Base-by-base conservation (phyloP, 2,113 vertebrate species). In the Hirundichthys speculiger region DNA sequence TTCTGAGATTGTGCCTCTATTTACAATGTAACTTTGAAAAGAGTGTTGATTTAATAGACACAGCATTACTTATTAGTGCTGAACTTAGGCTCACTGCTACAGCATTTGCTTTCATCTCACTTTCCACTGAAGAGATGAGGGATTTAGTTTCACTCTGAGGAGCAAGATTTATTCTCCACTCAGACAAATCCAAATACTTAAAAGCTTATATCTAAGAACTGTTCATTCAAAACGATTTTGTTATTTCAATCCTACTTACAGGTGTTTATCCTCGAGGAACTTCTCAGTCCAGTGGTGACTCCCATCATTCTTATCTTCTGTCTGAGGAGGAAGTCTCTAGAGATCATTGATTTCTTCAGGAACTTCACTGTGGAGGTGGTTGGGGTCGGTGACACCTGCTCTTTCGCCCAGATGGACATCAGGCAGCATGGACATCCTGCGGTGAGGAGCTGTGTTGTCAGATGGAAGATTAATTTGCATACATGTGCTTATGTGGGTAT, bases 271-370 rank as follows among this genome's bases (percentile, higher is more conserved):
- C 73, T 99, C 45, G 98, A 99, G 83, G 98, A 99, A 83, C 90
- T 99, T 22, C 78, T 99, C 21, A 99, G 98, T 84, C 98, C 98
- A 21, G 94, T 99, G 40, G 93, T 99, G 75, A 99, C 98, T 0
- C 98, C 98, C 16, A 93, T 99, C 75, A 97, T 99, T 78, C 94
- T 99, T 46, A 99, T 99, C 30, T 93, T 98, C 91, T 94, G 92
- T 73, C 90, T 99, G 86, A 94, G 98, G 21, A 95, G 95, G n/a
- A 96, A 98, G 88, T 96, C 98, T 45, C 88, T 99, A 66, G 96
- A 99, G 87, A 99, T 99, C n/a, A 97, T 99, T 21, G 96, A 99
- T 79, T 99, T 99, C 86, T 99, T 99, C 88, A 92, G 97, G 56
- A 99, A 99, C 88, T 99, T 99, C 86, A 98, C 97, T 0, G 96